phyloP scores from a whole-genome alignment of 2,113 vertebrate species.

The Clarias batrachus region DNA sequence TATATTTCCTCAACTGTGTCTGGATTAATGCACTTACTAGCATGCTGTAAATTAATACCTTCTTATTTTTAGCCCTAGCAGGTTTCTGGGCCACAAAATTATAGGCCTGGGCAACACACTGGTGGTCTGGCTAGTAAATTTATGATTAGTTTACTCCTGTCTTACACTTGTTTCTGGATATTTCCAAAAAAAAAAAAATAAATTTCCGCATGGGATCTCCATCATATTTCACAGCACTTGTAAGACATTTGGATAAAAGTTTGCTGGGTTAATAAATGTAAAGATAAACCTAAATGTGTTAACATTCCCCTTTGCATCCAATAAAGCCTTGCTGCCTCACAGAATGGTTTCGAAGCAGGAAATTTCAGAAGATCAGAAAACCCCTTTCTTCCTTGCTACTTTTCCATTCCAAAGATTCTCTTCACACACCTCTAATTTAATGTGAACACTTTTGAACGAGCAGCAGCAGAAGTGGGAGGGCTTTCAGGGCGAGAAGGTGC shows the following conservation, averaged over 20 bases:
- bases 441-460: constrained; percentile 34
- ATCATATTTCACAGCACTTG: background rate
- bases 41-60: background rate
- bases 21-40: background rate
- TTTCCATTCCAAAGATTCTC: constrained; percentile 1
- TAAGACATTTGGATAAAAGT: background rate
- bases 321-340: background rate
- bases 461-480: constrained; percentile 13
- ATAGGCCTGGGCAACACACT: background rate
- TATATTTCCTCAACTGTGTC: background rate
- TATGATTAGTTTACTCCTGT: background rate
- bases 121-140: background rate
- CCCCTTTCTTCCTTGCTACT: background rate
- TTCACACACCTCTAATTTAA: constrained; percentile 35
- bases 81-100: background rate
- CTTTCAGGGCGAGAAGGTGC: constrained; percentile 6
- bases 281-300: background rate
- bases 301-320: background rate
- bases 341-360: constrained; percentile 10
- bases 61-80: background rate
- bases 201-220: too few species aligned
- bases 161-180: background rate
- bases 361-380: constrained; percentile 11
- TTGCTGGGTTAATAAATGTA: background rate
- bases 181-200: background rate